Percentiles rank a stretch among this genome's conserved stretches.
These are phyloP conservation scores for Axea sp. DNA, from an alignment of 2,888 invertebrate genomes.

Conservation along the genomic window DNA sequence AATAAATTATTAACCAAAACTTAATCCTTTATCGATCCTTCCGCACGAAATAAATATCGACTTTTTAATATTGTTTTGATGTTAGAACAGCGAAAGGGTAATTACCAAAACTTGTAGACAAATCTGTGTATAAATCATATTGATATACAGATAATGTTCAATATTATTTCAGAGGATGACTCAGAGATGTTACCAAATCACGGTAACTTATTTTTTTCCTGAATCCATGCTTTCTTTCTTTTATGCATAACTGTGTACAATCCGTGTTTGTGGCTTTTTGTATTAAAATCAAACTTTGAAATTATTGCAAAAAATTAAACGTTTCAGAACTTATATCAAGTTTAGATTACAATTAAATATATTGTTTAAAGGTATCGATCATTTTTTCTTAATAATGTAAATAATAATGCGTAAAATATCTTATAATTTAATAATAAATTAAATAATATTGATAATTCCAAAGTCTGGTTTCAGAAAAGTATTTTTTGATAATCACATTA, in stretches of 20 bases:
- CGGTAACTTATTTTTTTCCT: slow-evolving; percentile 75
- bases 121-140: slow-evolving; percentile 28
- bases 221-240: slow-evolving; percentile 70
- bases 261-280: slow-evolving; percentile 37
- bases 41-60: slow-evolving; percentile 7
- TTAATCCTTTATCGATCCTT: slow-evolving; percentile 6
- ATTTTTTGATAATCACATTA: slow-evolving; percentile 2
- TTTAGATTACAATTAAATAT: too few relatives aligned
- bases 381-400: too few relatives aligned
- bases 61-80: slow-evolving; percentile 9
- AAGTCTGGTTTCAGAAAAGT: slow-evolving; percentile 24
- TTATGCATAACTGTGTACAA: slow-evolving; percentile 58
- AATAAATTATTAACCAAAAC: not conserved
- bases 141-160: slow-evolving; percentile 67
- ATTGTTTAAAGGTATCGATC: too few relatives aligned
- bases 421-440: too few relatives aligned
- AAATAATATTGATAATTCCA: slow-evolving; percentile 9
- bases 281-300: slow-evolving; percentile 42
- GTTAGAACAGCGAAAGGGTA: slow-evolving; percentile 7
- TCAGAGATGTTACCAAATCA: slow-evolving; percentile 79
- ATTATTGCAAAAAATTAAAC: slow-evolving; percentile 14
- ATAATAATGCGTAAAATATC: too few relatives aligned
- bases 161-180: slow-evolving; percentile 78
- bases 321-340: too few relatives aligned
- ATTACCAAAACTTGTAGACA: slow-evolving; percentile 12